Percentiles rank a stretch among this genome's conserved stretches.
Evolutionary conservation across 2,888 invertebrate genomes (phyloP).

Genomic region (Aquatica leii): DNA sequence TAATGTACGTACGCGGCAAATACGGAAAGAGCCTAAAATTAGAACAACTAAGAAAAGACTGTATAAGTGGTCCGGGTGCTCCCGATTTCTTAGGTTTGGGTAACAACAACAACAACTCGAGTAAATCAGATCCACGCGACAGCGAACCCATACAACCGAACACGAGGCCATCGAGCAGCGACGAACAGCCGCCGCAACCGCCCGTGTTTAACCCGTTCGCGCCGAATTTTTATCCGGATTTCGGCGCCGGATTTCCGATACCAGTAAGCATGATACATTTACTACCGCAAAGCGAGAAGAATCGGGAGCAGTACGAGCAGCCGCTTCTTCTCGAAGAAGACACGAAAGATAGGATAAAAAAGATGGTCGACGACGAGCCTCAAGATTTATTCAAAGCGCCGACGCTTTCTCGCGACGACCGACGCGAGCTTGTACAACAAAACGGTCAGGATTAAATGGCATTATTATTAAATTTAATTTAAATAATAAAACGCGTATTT

Average conservation of each 20-base stretch:
- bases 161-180: slow-evolving; percentile 71
- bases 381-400: slow-evolving; percentile 62
- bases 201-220: slow-evolving; percentile 80
- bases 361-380: slow-evolving; percentile 54
- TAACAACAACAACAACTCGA: slow-evolving; percentile 66
- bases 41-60: slow-evolving; percentile 87
- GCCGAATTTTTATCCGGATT: slow-evolving; percentile 85
- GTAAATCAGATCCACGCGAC: slow-evolving; percentile 57
- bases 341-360: slow-evolving; percentile 51
- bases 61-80: slow-evolving; percentile 76
- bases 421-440: slow-evolving; percentile 75
- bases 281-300: slow-evolving; percentile 80
- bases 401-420: slow-evolving; percentile 68
- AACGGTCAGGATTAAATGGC: slow-evolving; percentile 78
- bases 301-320: slow-evolving; percentile 68
- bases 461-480: slow-evolving; percentile 33
- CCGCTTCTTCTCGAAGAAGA: slow-evolving; percentile 66
- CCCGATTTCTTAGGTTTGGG: slow-evolving; percentile 31
- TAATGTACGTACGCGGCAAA: slow-evolving; percentile 92
- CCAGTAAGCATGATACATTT: slow-evolving; percentile 87
- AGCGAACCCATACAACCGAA: slow-evolving; percentile 55
- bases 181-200: slow-evolving; percentile 62
- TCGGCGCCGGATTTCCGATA: slow-evolving; percentile 79
- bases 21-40: slow-evolving; percentile 92
- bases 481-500: slow-evolving; percentile 22